Percentiles rank a stretch among this genome's conserved stretches.
Evolutionary conservation across 1,140 invertebrate genomes (phyloP).

Genomic region (Tyrophagus putrescentiae): DNA sequence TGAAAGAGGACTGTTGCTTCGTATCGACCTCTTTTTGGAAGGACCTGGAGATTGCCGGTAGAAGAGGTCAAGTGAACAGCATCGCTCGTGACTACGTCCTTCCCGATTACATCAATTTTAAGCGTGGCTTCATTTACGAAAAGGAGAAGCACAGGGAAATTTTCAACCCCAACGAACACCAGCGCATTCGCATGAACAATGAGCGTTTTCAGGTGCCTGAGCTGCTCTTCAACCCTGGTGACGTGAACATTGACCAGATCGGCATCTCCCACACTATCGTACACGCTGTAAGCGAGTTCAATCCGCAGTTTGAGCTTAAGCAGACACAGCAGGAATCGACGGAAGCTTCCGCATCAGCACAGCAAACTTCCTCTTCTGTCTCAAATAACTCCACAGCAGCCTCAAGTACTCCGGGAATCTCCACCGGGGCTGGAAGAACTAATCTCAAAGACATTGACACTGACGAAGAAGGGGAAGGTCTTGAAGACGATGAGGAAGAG

Average conservation of each 20-base stretch:
- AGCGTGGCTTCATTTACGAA: conserved; percentile 55
- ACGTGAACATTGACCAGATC: conserved; percentile 84
- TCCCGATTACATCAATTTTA: conserved; percentile 78
- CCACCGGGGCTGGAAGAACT: too few species aligned
- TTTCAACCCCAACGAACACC: conserved; percentile 32
- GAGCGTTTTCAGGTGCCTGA: conserved; percentile 70
- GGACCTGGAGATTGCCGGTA: conserved; percentile 62
- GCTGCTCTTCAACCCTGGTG: conserved; percentile 81
- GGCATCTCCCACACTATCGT: conserved; percentile 81
- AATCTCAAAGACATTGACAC: conserved; percentile 10
- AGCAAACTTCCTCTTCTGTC: too few species aligned
- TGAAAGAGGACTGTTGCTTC: conserved; percentile 94
- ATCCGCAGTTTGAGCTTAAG: conserved; percentile 30
- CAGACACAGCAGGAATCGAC: conserved; percentile 44
- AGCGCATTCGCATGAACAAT: conserved; percentile 73
- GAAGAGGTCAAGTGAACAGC: conserved; percentile 38
- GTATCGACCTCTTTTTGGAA: conserved; percentile 69
- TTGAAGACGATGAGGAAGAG: not conserved
- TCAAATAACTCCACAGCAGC: too few species aligned
- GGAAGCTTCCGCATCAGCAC: too few species aligned
- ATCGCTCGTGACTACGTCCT: conserved; percentile 81
- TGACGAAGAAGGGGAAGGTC: too few species aligned
- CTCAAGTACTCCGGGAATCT: too few species aligned
- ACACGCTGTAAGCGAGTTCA: conserved; percentile 41
- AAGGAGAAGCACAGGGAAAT: conserved; percentile 38